Evolutionary conservation across 2,113 vertebrate species (phyloP).

Genomic region (Poeciliopsis occidentalis): DNA sequence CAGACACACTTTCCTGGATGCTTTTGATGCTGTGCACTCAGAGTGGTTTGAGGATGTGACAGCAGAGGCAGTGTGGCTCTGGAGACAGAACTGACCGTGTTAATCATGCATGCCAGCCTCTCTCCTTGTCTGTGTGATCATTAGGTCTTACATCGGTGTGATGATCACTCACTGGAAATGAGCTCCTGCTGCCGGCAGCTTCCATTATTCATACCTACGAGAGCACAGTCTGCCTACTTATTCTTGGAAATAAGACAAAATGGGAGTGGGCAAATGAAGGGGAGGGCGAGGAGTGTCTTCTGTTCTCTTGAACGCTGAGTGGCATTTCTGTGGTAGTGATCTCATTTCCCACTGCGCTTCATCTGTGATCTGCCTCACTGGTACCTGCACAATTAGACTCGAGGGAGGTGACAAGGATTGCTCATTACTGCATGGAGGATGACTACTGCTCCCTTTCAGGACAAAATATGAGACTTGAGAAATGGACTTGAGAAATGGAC

Average conservation of each 20-base stretch:
- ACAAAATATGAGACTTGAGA: constrained; percentile 2
- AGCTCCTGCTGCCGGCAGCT: constrained; percentile 71
- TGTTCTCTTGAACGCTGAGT: constrained; percentile 45
- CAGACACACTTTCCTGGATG: constrained; percentile 13
- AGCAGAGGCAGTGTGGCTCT: constrained; percentile 22
- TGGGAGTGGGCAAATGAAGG: constrained; percentile 32
- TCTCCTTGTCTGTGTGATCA: constrained; percentile 74
- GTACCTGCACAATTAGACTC: constrained; percentile 25
- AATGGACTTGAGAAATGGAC: constrained; percentile 16
- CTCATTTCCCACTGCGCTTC: constrained; percentile 9
- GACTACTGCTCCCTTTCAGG: not conserved
- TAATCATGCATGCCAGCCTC: constrained; percentile 68
- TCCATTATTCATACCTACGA: constrained; percentile 78
- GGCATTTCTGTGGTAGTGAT: constrained; percentile 22
- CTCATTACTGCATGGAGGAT: not conserved
- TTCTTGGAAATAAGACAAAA: constrained; percentile 75
- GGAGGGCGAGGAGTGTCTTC: constrained; percentile 14
- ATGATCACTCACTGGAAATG: constrained; percentile 74
- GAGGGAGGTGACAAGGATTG: constrained; percentile 17
- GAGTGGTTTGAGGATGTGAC: constrained; percentile 22
- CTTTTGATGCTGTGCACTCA: constrained; percentile 12
- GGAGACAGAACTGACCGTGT: constrained; percentile 53
- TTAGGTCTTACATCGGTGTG: constrained; percentile 61
- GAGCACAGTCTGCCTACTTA: constrained; percentile 60
- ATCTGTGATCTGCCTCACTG: constrained; percentile 6